Base-by-base conservation (phyloP, 2,113 vertebrate species). In the Eira barbara region DNA sequence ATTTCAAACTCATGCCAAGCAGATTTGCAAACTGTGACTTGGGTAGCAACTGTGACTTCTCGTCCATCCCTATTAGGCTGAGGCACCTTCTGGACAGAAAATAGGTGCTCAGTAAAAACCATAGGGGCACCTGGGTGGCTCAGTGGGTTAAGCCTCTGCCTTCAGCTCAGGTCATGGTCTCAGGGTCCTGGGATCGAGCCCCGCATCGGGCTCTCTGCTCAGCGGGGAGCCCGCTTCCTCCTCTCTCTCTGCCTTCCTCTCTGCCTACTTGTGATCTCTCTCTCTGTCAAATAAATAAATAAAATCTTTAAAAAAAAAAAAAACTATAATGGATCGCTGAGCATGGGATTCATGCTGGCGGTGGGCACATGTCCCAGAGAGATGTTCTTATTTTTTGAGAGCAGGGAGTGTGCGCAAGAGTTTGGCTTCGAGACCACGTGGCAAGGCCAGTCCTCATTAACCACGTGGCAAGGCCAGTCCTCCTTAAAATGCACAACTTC, bases 291-390 rank as follows among this genome's bases (percentile, higher is more conserved):
- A 5, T 47, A 47, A 47, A 47, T 47, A 47, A 47, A 47, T 12
- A 47, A 47, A 47, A 47, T 47, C 0, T 42, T 42, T 5, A 42
- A 42, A 39, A 42, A 42, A 42, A 42, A 12, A 47, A 14, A 73
- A 69, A 82, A 31, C 25, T 3, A 1, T 36, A 27, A 2, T 0
- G 36, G 12, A 57, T 39, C n/a, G 0, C 31, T 61, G 71, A 49
- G 63, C 7, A 0, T 3, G 1, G 39, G 13, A 4, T 4, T 71
- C 8, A 17, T 2, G 6, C 39, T 27, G 27, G 39, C 45, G 6
- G 3, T 20, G 1, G 4, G 21, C 14, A 7, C 45, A 4, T 13
- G 4, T n/a, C 49, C 29, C 2, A 0, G 39, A 81, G 61, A 45
- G n/a, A 20, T 59, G 17, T 4, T 31, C 61, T 76, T 23, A 6